Evolutionary conservation across 2,113 vertebrate genomes (phyloP).

Genomic region (Aleadryas rufinucha): DNA sequence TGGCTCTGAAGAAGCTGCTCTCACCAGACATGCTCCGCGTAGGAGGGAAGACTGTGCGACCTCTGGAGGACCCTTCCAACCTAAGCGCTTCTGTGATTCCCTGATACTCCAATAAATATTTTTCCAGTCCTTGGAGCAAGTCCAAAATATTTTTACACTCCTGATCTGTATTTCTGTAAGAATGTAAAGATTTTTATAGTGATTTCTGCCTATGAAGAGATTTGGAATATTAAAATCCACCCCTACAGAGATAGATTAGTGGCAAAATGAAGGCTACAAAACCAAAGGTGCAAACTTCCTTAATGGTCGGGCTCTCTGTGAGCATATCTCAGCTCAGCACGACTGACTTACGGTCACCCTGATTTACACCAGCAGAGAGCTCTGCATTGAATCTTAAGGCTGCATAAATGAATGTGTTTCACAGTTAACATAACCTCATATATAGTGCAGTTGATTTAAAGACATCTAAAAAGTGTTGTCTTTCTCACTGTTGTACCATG

Average conservation of each 20-base stretch:
- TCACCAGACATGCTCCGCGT: rapidly evolving
- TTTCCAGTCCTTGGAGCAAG: not conserved
- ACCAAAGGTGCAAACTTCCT: not conserved
- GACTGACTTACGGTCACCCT: not conserved
- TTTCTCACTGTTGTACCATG: not conserved
- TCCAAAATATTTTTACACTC: not conserved
- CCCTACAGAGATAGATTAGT: not conserved
- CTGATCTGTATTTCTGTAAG: not conserved
- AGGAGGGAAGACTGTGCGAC: not conserved
- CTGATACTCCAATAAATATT: not conserved
- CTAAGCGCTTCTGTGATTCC: not conserved
- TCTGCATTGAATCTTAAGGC: not conserved
- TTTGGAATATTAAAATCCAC: not conserved
- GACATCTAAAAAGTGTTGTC: not conserved
- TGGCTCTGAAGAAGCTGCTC: not conserved
- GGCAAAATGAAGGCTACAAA: not conserved
- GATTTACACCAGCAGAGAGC: not conserved
- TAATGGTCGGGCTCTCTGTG: not conserved
- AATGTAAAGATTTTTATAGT: not conserved
- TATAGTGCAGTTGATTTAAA: not conserved
- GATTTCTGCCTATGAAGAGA: not conserved
- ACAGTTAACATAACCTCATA: constrained; percentile 8
- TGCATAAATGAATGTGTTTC: constrained; percentile 46
- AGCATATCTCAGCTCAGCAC: not conserved
- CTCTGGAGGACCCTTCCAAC: not conserved